phyloP scores from a whole-genome alignment of 2,113 vertebrate species.

The Sula dactylatra region DNA sequence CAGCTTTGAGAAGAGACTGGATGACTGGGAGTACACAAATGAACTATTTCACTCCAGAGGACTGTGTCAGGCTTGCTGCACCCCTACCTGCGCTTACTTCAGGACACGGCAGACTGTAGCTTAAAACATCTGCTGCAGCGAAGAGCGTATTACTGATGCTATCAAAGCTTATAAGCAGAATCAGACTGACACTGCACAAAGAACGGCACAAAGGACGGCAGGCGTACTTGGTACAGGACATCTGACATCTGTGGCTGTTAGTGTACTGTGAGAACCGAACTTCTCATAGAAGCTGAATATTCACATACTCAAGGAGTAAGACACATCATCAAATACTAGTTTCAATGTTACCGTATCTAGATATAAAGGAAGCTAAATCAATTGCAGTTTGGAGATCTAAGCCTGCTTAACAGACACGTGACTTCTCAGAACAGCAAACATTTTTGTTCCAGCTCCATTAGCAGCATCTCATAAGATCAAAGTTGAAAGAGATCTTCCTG shows the following conservation, averaged over 20 bases:
- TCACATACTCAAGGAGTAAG: not conserved
- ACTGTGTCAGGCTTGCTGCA: not conserved
- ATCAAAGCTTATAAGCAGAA: not conserved
- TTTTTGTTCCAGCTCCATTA: not conserved
- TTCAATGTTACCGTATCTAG: not conserved
- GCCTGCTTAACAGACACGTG: not conserved
- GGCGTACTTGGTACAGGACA: not conserved
- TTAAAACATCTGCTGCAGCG: not conserved
- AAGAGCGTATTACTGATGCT: not conserved
- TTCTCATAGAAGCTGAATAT: not conserved
- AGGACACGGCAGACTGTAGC: not conserved
- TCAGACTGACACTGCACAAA: not conserved
- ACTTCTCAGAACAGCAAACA: not conserved
- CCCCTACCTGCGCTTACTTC: not conserved
- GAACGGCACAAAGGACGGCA: not conserved
- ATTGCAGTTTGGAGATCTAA: not conserved
- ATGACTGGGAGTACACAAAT: not conserved
- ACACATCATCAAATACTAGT: not conserved
- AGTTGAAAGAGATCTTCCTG: not conserved
- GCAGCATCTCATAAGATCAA: not conserved
- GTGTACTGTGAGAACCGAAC: not conserved
- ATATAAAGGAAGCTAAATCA: not conserved
- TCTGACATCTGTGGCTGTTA: not conserved
- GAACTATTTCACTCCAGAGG: not conserved
- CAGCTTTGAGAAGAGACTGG: not conserved